Base-by-base conservation (phyloP, 2,797 vertebrate species). In the Darevskia mixta region DNA sequence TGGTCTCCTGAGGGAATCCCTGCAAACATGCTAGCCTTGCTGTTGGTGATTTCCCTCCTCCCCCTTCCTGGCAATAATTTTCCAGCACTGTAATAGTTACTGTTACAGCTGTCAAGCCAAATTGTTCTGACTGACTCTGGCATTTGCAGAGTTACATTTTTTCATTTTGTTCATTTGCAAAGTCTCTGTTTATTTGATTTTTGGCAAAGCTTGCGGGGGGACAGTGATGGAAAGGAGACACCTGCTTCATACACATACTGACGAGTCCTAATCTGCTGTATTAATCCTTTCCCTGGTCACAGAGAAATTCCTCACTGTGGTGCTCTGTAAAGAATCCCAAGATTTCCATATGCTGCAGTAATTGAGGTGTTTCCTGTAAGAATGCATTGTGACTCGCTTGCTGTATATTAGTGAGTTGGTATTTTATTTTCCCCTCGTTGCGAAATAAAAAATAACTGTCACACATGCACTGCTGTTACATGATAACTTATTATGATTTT, bases 121-220 rank as follows among this genome's bases (percentile, higher is more conserved):
- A 94, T 95, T 91, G 72, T 92, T 79, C 85, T 95, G 93, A 87
- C 82, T 85, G 89, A 79, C 73, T 38, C 45, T 95, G 93, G 84
- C 91, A 89, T 92, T 94, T 94, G 78, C 89, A 88, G 4, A 32
- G 27, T 82, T 88, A 85, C 43, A 89, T 75, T 92, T 90, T 90
- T 91, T 94, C 90, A 89, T 92, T 92, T 92, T 85, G 69, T 73
- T 84, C 93, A 17, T 35, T 87, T 79, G 82, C 76, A 72, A n/a
- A 79, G 86, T 72, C 77, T 72, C 77, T 66, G 64, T 1, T 1
- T 79, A 77, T 27, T 66, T 41, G 49, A 77, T 82, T 89, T 87
- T 90, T 91, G 58, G 0, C 41, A 83, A 64, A 4, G 11, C 1
- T 88, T 38, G 61, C 13, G 49, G 38, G 41, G 86, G 41, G 58